Conservation (phyloP, 1,140 invertebrate genomes). For the Belonocnema kinseyi region DNA sequence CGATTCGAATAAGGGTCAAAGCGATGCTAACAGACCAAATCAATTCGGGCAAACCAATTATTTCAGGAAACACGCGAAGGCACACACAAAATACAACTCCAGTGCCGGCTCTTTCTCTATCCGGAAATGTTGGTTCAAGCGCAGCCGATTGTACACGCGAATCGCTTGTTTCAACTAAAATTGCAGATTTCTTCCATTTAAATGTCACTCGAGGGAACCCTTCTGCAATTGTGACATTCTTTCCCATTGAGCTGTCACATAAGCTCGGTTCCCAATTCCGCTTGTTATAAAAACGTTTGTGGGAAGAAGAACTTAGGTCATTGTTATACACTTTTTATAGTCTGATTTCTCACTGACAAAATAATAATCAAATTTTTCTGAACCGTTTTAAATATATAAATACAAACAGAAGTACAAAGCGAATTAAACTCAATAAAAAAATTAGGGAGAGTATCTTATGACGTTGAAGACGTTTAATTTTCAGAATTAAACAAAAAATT, state of each 20-base stretch:
- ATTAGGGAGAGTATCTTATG: too few species aligned
- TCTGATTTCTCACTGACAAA: not conserved
- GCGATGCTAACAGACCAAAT: conserved; percentile 35
- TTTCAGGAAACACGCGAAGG: conserved; percentile 35
- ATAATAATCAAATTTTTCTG: not conserved
- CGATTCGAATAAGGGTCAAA: conserved; percentile 36
- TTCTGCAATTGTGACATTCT: not conserved
- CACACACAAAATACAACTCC: not conserved
- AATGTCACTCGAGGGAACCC: conserved; percentile 5
- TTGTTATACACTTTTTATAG: not conserved
- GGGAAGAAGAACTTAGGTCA: not conserved
- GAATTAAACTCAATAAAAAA: too few species aligned
- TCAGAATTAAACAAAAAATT: too few species aligned
- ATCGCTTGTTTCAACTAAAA: conserved; percentile 12
- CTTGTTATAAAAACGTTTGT: not conserved
- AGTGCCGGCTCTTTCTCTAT: not conserved
- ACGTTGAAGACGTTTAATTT: too few species aligned
- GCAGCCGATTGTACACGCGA: conserved; percentile 15
- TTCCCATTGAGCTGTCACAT: not conserved
- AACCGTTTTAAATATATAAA: too few species aligned
- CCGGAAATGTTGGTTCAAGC: conserved; percentile 19
- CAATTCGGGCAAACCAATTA: conserved; percentile 43
- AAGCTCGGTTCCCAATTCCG: not conserved
- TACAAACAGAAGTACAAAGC: too few species aligned
- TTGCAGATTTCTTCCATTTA: conserved; percentile 22